A percentile compares a stretch with the other conserved stretches of the same genome.
These are phyloP conservation scores for Hyperoodon ampullatus DNA, from an alignment of 2,113 vertebrate genomes.

Conservation along the genomic window DNA sequence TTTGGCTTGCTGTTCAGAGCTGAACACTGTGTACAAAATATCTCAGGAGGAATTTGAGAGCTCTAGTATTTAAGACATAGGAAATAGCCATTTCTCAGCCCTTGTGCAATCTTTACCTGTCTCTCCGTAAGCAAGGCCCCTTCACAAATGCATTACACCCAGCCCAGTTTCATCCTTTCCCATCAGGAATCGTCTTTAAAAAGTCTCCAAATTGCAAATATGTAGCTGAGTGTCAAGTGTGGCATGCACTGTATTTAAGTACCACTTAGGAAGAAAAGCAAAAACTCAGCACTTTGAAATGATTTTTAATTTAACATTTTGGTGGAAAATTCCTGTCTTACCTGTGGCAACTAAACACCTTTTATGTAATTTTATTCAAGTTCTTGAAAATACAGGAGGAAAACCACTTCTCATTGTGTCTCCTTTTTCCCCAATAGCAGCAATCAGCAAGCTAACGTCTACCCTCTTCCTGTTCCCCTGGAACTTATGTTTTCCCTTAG, in stretches of 20 bases:
- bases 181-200: not conserved
- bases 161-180: not conserved
- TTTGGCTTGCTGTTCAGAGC: not conserved
- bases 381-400: constrained; percentile 5
- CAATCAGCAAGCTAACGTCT: not conserved
- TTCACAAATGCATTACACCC: not conserved
- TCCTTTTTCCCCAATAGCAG: not conserved
- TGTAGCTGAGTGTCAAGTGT: not conserved
- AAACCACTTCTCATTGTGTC: not conserved
- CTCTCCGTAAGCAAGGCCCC: not conserved
- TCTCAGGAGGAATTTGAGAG: not conserved
- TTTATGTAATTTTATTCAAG: not conserved
- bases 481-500: not conserved
- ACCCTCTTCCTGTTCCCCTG: not conserved
- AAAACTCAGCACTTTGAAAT: constrained; percentile 30
- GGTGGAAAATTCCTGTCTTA: constrained; percentile 18
- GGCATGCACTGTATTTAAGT: not conserved
- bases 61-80: not conserved
- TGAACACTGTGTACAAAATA: not conserved
- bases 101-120: not conserved
- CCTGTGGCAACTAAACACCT: not conserved
- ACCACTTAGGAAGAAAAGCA: constrained; percentile 26
- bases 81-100: not conserved
- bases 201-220: not conserved
- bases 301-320: constrained; percentile 55